Conservation (phyloP, 2,888 invertebrate species). For the Deilephila elpenor region DNA sequence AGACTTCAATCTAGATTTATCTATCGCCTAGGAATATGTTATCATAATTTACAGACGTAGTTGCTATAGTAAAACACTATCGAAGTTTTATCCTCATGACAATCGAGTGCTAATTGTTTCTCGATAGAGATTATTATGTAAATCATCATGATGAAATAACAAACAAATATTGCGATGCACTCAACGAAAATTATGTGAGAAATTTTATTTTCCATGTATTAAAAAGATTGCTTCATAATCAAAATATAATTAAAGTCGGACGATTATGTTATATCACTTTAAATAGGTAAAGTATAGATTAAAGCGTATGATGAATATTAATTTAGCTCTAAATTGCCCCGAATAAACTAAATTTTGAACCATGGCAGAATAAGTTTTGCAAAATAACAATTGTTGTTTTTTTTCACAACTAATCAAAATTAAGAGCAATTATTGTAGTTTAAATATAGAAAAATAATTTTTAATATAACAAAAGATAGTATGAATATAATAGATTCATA, state of each 20-base stretch:
- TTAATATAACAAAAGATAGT: not conserved
- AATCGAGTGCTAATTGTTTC: slow-evolving; percentile 29
- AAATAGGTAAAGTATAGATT: too few relatives aligned
- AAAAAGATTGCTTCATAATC: not conserved
- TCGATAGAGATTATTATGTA: slow-evolving; percentile 39
- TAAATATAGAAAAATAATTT: too few relatives aligned
- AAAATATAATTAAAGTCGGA: too few relatives aligned
- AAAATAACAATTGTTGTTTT: too few relatives aligned
- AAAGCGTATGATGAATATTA: too few relatives aligned
- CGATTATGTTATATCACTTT: too few relatives aligned
- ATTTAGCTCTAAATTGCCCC: too few relatives aligned
- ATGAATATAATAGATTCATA: not conserved
- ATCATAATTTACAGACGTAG: slow-evolving; percentile 11
- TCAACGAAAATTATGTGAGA: not conserved
- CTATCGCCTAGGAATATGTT: not conserved
- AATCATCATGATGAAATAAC: slow-evolving; percentile 54
- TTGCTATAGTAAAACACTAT: slow-evolving; percentile 7
- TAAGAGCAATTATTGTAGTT: too few relatives aligned
- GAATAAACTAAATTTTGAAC: too few relatives aligned
- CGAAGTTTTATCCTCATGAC: slow-evolving; percentile 5
- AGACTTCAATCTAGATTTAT: not conserved
- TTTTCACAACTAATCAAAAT: too few relatives aligned
- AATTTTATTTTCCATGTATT: not conserved
- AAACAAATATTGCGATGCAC: slow-evolving; percentile 48
- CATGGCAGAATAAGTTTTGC: too few relatives aligned